phyloP scores from a whole-genome alignment of 2,113 vertebrate genomes.

The Potamarius usumacintae region DNA sequence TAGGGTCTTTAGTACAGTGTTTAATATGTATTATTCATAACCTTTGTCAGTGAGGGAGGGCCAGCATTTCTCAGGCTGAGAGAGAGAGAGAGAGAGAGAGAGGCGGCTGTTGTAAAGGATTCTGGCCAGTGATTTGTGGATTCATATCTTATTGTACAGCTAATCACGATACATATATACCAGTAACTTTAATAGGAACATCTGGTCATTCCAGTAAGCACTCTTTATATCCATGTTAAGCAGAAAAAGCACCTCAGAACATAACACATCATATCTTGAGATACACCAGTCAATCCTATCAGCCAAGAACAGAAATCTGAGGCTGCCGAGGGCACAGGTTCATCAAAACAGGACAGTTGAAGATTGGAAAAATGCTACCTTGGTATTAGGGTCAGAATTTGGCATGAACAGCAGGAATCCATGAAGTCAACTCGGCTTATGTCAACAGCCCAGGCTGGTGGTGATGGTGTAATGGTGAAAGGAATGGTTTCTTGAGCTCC shows the following conservation, averaged over 20 bases:
- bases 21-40: constrained; percentile 78
- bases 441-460: background rate
- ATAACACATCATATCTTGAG: background rate
- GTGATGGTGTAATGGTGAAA: background rate
- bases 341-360: background rate
- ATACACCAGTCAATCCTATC: background rate
- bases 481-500: background rate
- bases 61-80: constrained; percentile 30
- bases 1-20: constrained; percentile 70
- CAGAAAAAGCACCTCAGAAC: background rate
- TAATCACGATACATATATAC: background rate
- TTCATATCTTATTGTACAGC: background rate
- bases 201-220: background rate
- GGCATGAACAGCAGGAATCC: background rate
- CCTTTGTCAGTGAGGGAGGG: constrained; percentile 62
- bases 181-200: background rate
- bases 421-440: background rate
- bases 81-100: constrained; percentile 36
- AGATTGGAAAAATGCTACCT: background rate
- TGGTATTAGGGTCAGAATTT: background rate
- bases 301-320: background rate
- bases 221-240: background rate
- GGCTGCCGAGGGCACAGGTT: background rate
- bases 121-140: constrained; percentile 11
- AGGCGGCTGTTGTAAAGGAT: constrained; percentile 44